Conservation (phyloP, 2,888 invertebrate species). For the Drosophila prolongata region DNA sequence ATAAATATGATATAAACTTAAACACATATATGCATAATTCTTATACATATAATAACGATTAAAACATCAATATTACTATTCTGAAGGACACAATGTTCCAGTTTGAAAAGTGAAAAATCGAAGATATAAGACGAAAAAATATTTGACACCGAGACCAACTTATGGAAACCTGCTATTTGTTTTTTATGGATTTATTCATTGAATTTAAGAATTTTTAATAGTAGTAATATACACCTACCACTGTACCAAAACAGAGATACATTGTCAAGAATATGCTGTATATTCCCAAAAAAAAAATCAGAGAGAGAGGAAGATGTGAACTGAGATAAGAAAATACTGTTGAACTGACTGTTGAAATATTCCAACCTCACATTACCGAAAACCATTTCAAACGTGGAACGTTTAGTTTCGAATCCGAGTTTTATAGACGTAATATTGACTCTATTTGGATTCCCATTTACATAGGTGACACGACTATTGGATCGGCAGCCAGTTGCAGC, state of each 20-base stretch:
- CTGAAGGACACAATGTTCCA: too few relatives aligned
- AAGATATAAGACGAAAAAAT: too few relatives aligned
- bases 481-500: conserved; percentile 92
- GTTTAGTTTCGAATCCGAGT: background rate
- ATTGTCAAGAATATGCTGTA: conserved; percentile 4
- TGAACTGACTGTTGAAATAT: conserved; percentile 12
- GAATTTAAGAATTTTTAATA: too few relatives aligned
- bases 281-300: conserved; percentile 3
- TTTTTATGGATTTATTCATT: too few relatives aligned
- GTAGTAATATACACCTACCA: background rate
- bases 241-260: conserved; percentile 6
- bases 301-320: conserved; percentile 13
- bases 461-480: conserved; percentile 92
- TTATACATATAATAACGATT: too few relatives aligned
- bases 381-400: conserved; percentile 10
- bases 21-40: too few relatives aligned
- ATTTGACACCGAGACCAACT: too few relatives aligned
- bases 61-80: too few relatives aligned
- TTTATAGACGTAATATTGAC: background rate
- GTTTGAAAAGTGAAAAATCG: too few relatives aligned
- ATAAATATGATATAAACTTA: too few relatives aligned
- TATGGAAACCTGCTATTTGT: too few relatives aligned
- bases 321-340: conserved; percentile 16
- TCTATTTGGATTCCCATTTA: conserved; percentile 44
- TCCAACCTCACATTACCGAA: conserved; percentile 21